Conservation (phyloP, 2,888 invertebrate genomes). For the Drosophila emarginata region DNA sequence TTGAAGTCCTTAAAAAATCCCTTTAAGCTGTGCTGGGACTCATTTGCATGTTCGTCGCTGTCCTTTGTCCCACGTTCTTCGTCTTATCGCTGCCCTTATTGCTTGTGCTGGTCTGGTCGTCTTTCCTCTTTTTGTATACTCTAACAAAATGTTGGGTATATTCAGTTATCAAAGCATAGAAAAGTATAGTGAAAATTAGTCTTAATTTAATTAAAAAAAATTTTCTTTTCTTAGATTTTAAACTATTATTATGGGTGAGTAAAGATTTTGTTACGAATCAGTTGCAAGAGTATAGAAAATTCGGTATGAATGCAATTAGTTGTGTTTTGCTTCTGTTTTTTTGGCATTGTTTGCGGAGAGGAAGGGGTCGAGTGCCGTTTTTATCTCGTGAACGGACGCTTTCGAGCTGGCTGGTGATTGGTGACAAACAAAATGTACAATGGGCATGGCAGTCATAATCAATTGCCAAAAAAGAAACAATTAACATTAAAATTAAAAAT, state of each 20-base stretch:
- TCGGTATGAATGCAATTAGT: background rate
- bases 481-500: background rate
- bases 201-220: too few species aligned
- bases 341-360: background rate
- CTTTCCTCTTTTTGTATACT: constrained; percentile 27
- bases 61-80: constrained; percentile 39
- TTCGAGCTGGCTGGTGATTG: constrained; percentile 50
- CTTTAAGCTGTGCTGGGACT: constrained; percentile 52
- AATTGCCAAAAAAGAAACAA: background rate
- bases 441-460: background rate
- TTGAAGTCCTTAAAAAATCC: constrained; percentile 41
- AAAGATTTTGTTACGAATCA: too few species aligned
- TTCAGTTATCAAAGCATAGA: background rate
- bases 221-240: too few species aligned
- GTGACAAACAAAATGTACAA: constrained; percentile 1
- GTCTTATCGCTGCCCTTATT: constrained; percentile 63
- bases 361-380: constrained; percentile 26
- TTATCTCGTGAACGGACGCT: constrained; percentile 51
- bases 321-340: background rate
- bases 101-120: constrained; percentile 46
- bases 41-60: constrained; percentile 58
- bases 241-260: too few species aligned
- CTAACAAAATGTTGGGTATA: background rate
- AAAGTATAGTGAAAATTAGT: too few species aligned
- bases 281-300: background rate